Evolutionary conservation across 2,113 vertebrate genomes (phyloP), one percentile per base, ranked within the genome.

Genomic region (Solenodon paradoxus): DNA sequence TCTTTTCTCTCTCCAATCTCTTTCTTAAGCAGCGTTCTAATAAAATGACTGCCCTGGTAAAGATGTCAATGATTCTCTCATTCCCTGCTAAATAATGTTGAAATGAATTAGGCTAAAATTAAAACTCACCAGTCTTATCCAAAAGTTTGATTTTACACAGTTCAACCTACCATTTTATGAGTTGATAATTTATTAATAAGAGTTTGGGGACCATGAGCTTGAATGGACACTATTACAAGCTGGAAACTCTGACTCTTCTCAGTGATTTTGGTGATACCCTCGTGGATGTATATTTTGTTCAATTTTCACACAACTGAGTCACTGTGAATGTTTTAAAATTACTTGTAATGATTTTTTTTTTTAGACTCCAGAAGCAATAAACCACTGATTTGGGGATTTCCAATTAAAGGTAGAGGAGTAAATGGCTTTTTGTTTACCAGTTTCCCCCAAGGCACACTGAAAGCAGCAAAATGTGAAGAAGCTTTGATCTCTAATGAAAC

Each of bases 41-140:
- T 64, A 42, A 85, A 74, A 63, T 85, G 13, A 59, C 64, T 92
- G 88, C n/a, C 10, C 8, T 80, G 32, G 26, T 61, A 85, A 87
- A 96, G 20, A 94, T 20, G 49, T 68, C 49, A 92, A 75, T 45
- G 84, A 35, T 28, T 92, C 51, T 12, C 57, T 78, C 11, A 63
- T 75, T 80, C 35, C 53, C 30, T 64, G 63, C 28, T 78, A 96
- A 90, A 92, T 57, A 85, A 89, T 64, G 22, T 45, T 81, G n/a
- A 77, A 92, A 71, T 19, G 38, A 94, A 81, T 28, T 32, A 94
- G 38, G 10, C 30, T 64, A 42, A 92, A 86, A 92, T 94, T 85
- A 63, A 13, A 92, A 57, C 3, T 75, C 82, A 8, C 20, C 45
- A 75, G 22, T 63, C 38, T 81, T 8, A 95, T 24, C 26, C 45